Conservation (phyloP, 2,888 invertebrate species). For the Chymomyza procnemis region DNA sequence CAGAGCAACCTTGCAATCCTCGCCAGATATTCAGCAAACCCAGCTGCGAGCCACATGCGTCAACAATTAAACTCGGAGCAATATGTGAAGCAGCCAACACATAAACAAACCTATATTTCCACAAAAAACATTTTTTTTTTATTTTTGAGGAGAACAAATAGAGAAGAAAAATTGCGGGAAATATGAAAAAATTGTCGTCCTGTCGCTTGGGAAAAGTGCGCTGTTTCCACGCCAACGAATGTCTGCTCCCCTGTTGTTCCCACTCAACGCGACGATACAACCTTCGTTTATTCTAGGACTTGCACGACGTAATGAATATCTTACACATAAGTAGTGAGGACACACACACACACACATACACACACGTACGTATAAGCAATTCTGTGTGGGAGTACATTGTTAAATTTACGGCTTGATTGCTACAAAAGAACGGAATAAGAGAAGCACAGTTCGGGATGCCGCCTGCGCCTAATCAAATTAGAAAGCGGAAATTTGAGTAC, state of each 20-base stretch:
- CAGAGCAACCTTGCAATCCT: background rate
- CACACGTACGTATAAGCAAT: conserved; percentile 10
- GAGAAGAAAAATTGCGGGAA: conserved; percentile 12
- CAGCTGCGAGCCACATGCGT: background rate
- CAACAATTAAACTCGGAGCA: conserved; percentile 16
- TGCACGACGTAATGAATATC: conserved; percentile 59
- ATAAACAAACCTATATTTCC: background rate
- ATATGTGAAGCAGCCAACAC: background rate
- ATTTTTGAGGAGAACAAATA: conserved; percentile 6
- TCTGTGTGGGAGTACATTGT: background rate
- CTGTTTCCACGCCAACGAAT: background rate
- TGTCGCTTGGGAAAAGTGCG: conserved; percentile 32
- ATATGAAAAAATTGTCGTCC: conserved; percentile 47
- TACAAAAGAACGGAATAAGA: background rate
- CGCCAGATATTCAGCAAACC: background rate
- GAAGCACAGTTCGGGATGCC: conserved; percentile 35
- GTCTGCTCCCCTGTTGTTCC: too few species aligned
- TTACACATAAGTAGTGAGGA: conserved; percentile 54
- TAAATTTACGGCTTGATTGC: background rate
- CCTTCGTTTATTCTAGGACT: background rate
- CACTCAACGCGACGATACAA: background rate
- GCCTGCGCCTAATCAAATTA: conserved; percentile 67
- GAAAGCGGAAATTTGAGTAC: conserved; percentile 57
- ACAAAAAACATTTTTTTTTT: background rate
- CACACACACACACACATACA: too few species aligned